phyloP scores from a whole-genome alignment of 1,140 invertebrate species.

The Leptinotarsa lineolata region DNA sequence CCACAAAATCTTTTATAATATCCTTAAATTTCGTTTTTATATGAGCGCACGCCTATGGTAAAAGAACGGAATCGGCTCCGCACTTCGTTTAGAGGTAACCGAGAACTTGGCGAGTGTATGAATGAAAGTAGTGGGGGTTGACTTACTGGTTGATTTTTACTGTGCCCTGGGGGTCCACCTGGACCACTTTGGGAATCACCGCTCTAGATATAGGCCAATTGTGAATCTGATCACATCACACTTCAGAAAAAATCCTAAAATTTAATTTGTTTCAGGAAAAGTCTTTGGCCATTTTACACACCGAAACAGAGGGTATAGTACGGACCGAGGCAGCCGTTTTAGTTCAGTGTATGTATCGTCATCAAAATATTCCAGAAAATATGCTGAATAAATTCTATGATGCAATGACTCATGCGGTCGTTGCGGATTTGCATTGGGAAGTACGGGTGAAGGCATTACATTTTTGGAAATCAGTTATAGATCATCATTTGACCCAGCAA shows the following conservation, averaged over 20 bases:
- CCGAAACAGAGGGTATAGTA: constrained; percentile 76
- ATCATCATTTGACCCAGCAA: constrained; percentile 68
- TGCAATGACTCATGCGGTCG: constrained; percentile 66
- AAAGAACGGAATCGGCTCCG: too few species aligned
- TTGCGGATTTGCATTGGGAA: constrained; percentile 78
- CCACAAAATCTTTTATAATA: too few species aligned
- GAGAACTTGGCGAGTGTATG: too few species aligned
- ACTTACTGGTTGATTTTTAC: too few species aligned
- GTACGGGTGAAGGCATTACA: constrained; percentile 71
- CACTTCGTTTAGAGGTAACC: too few species aligned
- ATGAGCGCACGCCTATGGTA: too few species aligned
- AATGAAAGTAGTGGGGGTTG: too few species aligned
- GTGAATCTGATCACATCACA: too few species aligned
- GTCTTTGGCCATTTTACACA: constrained; percentile 40
- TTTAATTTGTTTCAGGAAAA: not conserved
- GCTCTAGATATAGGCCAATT: too few species aligned
- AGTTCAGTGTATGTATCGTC: constrained; percentile 68
- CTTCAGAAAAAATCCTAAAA: not conserved
- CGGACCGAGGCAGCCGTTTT: constrained; percentile 70
- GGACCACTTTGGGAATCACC: too few species aligned
- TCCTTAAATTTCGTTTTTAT: too few species aligned
- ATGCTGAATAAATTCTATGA: constrained; percentile 58
- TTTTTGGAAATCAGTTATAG: constrained; percentile 73
- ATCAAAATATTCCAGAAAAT: constrained; percentile 62
- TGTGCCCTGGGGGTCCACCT: too few species aligned